Conservation (phyloP, 2,113 vertebrate species). For the Emydocephalus ijimae region DNA sequence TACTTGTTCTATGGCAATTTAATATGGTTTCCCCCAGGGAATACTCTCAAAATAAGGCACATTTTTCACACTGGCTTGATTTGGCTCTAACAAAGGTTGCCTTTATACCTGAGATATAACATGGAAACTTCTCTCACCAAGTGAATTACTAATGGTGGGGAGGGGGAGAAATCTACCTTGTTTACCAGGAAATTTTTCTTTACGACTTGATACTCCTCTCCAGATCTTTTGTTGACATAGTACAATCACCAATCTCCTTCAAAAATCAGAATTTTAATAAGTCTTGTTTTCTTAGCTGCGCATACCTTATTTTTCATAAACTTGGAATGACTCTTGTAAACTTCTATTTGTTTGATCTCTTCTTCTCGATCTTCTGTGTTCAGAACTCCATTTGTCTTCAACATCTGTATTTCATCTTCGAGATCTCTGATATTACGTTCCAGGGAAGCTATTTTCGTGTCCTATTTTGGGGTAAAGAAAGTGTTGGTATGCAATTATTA, state of each 20-base stretch:
- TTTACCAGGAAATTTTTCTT: background rate
- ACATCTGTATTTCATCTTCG: conserved; percentile 99
- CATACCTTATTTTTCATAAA: conserved; percentile 99
- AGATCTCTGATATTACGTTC: conserved; percentile 98
- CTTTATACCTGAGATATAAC: background rate
- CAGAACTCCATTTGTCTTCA: conserved; percentile 94
- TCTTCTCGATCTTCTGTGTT: conserved; percentile 95
- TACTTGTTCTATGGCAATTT: background rate
- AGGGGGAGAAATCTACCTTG: background rate
- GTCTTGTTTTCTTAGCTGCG: conserved; percentile 36
- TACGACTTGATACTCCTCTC: background rate
- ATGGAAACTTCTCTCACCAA: background rate
- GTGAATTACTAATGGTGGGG: background rate
- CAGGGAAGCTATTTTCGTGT: conserved; percentile 97
- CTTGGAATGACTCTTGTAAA: conserved; percentile 99
- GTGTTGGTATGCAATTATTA: background rate
- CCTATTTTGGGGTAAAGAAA: conserved; percentile 71
- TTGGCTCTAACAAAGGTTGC: background rate
- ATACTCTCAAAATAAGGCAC: background rate
- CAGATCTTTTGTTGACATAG: background rate
- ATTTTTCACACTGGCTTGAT: background rate
- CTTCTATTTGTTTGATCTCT: conserved; percentile 99
- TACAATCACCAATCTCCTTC: background rate
- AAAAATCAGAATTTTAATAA: background rate
- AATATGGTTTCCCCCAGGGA: background rate